Percentiles rank a stretch among this genome's conserved stretches.
phyloP scores from a whole-genome alignment of 2,888 invertebrate species.

The Hemicrepidius hirtus region DNA sequence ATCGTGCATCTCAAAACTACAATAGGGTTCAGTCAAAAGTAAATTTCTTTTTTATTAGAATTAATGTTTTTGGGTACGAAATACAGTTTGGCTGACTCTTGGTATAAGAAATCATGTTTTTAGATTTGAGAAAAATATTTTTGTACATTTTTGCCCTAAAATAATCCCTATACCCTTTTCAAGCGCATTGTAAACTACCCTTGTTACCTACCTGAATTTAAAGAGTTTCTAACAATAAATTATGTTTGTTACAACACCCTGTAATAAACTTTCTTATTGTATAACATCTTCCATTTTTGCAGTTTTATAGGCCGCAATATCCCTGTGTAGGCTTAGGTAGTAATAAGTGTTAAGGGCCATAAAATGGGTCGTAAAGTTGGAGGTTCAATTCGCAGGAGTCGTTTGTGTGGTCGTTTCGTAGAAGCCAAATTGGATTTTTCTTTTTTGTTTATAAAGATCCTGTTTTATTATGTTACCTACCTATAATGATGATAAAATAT shows the following conservation, averaged over 20 bases:
- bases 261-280: background rate
- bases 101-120: too few species aligned
- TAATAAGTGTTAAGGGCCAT: slow-evolving; percentile 46
- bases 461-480: background rate
- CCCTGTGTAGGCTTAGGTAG: slow-evolving; percentile 37
- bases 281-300: slow-evolving; percentile 2
- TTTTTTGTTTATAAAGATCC: background rate
- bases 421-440: slow-evolving; percentile 30
- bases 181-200: too few species aligned
- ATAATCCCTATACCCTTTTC: background rate
- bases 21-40: too few species aligned
- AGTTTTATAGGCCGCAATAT: slow-evolving; percentile 5
- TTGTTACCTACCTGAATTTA: too few species aligned
- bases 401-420: slow-evolving; percentile 36
- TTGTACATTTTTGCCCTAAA: background rate
- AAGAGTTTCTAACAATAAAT: background rate
- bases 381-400: slow-evolving; percentile 41
- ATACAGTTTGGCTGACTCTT: too few species aligned
- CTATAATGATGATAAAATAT: background rate
- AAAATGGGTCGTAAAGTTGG: slow-evolving; percentile 46
- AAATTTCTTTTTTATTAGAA: too few species aligned
- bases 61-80: too few species aligned
- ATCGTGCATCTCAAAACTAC: slow-evolving; percentile 34
- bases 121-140: too few species aligned
- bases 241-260: background rate